A percentile compares a stretch with the other conserved stretches of the same genome.
Conservation (phyloP, 2,797 vertebrate genomes). For the Tiaroga cobitis region DNA sequence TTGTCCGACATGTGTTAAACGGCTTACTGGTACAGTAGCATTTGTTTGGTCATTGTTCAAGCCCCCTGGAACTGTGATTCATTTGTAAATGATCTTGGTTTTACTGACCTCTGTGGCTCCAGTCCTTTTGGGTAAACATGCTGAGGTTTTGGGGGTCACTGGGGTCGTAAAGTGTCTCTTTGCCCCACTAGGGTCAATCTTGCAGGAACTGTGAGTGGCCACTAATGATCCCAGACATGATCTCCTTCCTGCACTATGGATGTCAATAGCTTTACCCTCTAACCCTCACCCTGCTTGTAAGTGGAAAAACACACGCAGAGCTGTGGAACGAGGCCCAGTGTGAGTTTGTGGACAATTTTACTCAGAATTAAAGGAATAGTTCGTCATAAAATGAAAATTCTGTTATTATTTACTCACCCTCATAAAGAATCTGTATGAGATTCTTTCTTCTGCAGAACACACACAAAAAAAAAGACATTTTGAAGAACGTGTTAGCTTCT, state of each 20-base stretch:
- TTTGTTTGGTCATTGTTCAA: conserved; percentile 47
- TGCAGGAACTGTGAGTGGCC: conserved; percentile 57
- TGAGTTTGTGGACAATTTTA: conserved; percentile 24
- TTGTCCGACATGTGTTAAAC: conserved; percentile 37
- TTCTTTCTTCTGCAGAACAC: background rate
- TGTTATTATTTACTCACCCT: background rate
- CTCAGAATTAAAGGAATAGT: background rate
- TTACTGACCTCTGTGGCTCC: conserved; percentile 51
- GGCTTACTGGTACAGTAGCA: conserved; percentile 47
- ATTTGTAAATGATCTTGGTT: conserved; percentile 62
- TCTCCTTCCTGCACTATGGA: conserved; percentile 62
- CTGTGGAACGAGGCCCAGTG: conserved; percentile 13
- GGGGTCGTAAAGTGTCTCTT: conserved; percentile 54
- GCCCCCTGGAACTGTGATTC: conserved; percentile 52
- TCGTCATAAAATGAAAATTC: background rate
- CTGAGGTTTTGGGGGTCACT: conserved; percentile 29
- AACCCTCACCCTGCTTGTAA: conserved; percentile 57
- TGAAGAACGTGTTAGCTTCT: background rate
- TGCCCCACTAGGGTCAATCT: conserved; percentile 49
- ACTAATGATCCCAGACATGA: conserved; percentile 62
- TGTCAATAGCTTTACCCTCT: conserved; percentile 67
- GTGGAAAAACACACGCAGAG: conserved; percentile 64
- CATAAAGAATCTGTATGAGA: no score
- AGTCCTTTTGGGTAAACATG: conserved; percentile 60
- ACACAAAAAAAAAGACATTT: background rate